Evolutionary conservation across 2,113 vertebrate species (phyloP), one percentile per base, ranked within the genome.

Genomic region (Gavialis gangeticus): DNA sequence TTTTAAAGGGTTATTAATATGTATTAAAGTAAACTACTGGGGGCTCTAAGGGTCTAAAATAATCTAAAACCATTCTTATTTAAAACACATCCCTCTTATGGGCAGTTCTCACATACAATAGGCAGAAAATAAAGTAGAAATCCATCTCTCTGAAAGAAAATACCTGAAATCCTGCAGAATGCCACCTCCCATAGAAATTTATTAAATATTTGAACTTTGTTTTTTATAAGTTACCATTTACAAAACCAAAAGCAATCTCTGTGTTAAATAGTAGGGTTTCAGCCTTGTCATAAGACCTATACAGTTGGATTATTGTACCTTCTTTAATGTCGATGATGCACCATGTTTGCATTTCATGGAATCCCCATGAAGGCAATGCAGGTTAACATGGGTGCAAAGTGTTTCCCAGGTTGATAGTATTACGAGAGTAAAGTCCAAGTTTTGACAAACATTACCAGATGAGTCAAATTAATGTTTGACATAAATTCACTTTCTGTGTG

Each of bases 261-360:
- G 77, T 93, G 30, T 93, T 79, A 82, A 92, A 62, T 62, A 89
- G 28, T 75, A 28, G 5, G 21, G 37, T 46, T 63, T 14, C 84
- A 91, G 55, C 54, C 77, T 93, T 92, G 81, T 79, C 78, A 55
- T 75, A 85, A 97, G 89, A 54, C 86, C 84, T 15, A 55, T 84
- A 59, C 27, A 24, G 59, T 63, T 75, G 18, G 71, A 73, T 56
- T 85, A 82, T 86, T 90, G 59, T 37, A 79, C 76, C 94, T 63
- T 58, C 37, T 88, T 91, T 82, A 25, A 58, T 84, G 59, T 60
- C 81, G 90, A 30, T 76, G 79, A 58, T 16, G 34, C 1, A 18
- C 60, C 18, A 4, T 64, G 73, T 28, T 78, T 91, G 62, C 54
- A 18, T 82, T 77, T 62, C 18, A 12, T 80, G 85, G 75, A 76